These are phyloP conservation scores for Calephelis perditalis DNA, from an alignment of 2,888 invertebrate genomes.

Conservation along the genomic window DNA sequence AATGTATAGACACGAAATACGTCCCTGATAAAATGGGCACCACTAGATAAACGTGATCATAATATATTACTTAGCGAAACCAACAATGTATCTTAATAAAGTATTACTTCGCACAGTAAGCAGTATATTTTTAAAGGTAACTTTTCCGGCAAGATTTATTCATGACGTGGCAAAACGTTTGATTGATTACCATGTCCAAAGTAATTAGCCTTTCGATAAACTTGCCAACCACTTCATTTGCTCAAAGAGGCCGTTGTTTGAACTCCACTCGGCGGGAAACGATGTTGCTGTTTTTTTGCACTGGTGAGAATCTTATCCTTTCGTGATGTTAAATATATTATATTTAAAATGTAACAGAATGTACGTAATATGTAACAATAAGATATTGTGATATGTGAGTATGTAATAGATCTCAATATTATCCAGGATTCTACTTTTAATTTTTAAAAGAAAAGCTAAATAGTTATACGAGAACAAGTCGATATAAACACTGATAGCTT, in stretches of 20 bases:
- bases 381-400: too few relatives aligned
- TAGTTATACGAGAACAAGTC: too few relatives aligned
- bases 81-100: slow-evolving; percentile 13
- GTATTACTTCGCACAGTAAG: slow-evolving; percentile 14
- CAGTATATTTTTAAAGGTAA: slow-evolving; percentile 31
- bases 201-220: slow-evolving; percentile 63
- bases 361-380: too few relatives aligned
- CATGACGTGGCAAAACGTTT: slow-evolving; percentile 70
- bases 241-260: slow-evolving; percentile 60
- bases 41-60: too few relatives aligned
- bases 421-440: too few relatives aligned
- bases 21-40: too few relatives aligned
- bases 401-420: too few relatives aligned
- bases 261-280: slow-evolving; percentile 45
- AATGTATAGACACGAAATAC: too few relatives aligned
- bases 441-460: too few relatives aligned
- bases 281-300: slow-evolving; percentile 51
- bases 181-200: slow-evolving; percentile 69
- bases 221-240: slow-evolving; percentile 67
- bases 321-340: neutral
- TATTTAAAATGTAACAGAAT: slow-evolving; percentile 7
- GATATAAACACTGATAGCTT: too few relatives aligned
- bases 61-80: slow-evolving; percentile 11
- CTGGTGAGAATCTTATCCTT: slow-evolving; percentile 16
- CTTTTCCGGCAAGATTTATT: slow-evolving; percentile 59